These are phyloP conservation scores for Drosophila koepferae DNA, from an alignment of 2,888 invertebrate species.

Conservation along the genomic window DNA sequence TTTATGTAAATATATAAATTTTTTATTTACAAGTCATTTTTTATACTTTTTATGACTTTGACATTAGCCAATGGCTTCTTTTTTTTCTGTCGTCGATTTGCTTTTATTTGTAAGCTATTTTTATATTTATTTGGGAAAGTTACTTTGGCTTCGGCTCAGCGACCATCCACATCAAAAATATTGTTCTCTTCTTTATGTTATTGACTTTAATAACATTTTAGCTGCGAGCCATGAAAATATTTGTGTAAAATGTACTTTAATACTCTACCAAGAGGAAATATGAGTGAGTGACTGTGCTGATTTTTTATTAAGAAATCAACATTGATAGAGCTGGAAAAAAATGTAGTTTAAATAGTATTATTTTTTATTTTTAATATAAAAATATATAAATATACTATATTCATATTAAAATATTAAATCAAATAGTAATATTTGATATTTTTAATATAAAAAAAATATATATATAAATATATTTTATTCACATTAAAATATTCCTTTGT, in stretches of 20 bases:
- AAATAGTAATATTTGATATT: not conserved
- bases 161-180: constrained; percentile 24
- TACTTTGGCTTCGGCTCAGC: constrained; percentile 20
- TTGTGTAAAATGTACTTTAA: constrained; percentile 53
- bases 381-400: no score
- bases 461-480: not conserved
- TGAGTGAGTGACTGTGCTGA: not conserved
- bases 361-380: no score
- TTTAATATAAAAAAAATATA: no score
- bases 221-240: constrained; percentile 68
- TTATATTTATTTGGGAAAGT: constrained; percentile 59
- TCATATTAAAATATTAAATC: no score
- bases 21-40: constrained; percentile 57
- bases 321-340: no score
- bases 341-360: no score
- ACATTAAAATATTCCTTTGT: not conserved
- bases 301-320: not conserved
- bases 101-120: constrained; percentile 66
- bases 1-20: constrained; percentile 19
- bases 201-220: constrained; percentile 75
- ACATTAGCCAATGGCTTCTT: constrained; percentile 44
- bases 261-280: not conserved
- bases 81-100: constrained; percentile 40
- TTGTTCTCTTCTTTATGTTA: constrained; percentile 58
- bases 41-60: constrained; percentile 71